Evolutionary conservation across 2,797 vertebrate genomes (phyloP).

Genomic region (Fratercula arctica): DNA sequence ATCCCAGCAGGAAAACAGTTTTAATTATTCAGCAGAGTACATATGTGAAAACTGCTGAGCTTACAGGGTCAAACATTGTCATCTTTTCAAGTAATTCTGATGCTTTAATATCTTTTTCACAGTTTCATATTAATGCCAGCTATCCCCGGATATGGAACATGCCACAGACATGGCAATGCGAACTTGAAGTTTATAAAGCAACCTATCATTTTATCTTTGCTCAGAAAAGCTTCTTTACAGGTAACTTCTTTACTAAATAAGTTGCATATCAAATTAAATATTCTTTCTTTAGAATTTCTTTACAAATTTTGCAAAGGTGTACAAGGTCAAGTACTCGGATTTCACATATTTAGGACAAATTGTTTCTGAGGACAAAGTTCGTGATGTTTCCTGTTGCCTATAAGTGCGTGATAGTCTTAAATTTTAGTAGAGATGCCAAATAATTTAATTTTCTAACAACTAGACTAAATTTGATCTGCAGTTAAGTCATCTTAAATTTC

Average conservation of each 20-base stretch:
- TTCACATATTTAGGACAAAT: background rate
- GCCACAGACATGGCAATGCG: slow-evolving; percentile 97
- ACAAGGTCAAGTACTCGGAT: background rate
- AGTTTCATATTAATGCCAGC: slow-evolving; percentile 97
- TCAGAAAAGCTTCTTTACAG: slow-evolving; percentile 98
- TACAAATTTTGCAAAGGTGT: background rate
- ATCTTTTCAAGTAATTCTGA: slow-evolving; percentile 25
- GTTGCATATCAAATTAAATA: background rate
- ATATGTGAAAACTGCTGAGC: slow-evolving; percentile 45
- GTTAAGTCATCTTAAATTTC: background rate
- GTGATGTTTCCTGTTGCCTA: background rate
- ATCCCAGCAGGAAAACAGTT: slow-evolving; percentile 46
- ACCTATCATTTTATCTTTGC: slow-evolving; percentile 99
- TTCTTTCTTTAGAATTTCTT: background rate
- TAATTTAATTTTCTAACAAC: background rate
- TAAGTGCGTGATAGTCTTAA: background rate
- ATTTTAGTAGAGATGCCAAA: background rate
- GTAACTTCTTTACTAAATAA: slow-evolving; percentile 73
- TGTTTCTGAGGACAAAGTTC: background rate
- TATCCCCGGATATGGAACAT: slow-evolving; percentile 97
- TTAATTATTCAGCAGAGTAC: slow-evolving; percentile 62
- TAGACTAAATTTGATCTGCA: background rate
- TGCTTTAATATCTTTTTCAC: slow-evolving; percentile 46
- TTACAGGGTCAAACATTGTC: background rate
- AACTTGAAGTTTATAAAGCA: slow-evolving; percentile 98